Evolutionary conservation across 2,113 vertebrate genomes (phyloP), one percentile per base, ranked within the genome.

Genomic region (Bucco capensis): DNA sequence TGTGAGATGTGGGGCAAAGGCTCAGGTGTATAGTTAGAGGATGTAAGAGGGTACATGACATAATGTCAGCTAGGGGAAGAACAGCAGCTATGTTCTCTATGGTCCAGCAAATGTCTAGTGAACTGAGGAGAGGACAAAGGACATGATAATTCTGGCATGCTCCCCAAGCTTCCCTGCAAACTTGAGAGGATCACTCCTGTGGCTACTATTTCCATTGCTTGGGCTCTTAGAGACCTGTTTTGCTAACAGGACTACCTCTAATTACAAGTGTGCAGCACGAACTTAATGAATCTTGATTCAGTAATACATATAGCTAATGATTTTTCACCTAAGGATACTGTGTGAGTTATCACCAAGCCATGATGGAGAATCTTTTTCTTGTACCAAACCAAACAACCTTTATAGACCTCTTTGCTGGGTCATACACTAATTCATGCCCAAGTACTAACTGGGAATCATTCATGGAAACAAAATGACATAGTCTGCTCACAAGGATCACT

Each of bases 41-140:
- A 11, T 24, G 10, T 14, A 49, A 54, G 80, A 8, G 37, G 10
- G 11, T 6, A 7, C 0, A 1, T 9, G 47, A 23, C 31, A 14
- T 14, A 4, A 6, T 7, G 24, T n/a, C 27, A 72, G 33, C 7
- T 5, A 51, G 58, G 23, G 51, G 35, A 49, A 57, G 14, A 19
- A 10, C 27, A 44, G n/a, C 40, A 31, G 58, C n/a, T 56, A 5
- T n/a, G 16, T 6, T 60, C 61, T 21, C 5, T 47, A 33, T 13
- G 58, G 38, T 56, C 44, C 44, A 81, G 69, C n/a, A 27, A 49
- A 35, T 42, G 21, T 19, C 6, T 11, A 1, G 1, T 6, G 33
- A 7, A 37, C 11, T 31, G 33, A 25, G 57, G 35, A 8, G 33
- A n/a, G 57, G 6, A 8, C 35, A 25, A 57, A 31, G 0, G 1